A percentile compares a stretch with the other conserved stretches of the same genome.
These are phyloP conservation scores for Chrysolina haemoptera DNA, from an alignment of 2,888 invertebrate species.

Conservation along the genomic window DNA sequence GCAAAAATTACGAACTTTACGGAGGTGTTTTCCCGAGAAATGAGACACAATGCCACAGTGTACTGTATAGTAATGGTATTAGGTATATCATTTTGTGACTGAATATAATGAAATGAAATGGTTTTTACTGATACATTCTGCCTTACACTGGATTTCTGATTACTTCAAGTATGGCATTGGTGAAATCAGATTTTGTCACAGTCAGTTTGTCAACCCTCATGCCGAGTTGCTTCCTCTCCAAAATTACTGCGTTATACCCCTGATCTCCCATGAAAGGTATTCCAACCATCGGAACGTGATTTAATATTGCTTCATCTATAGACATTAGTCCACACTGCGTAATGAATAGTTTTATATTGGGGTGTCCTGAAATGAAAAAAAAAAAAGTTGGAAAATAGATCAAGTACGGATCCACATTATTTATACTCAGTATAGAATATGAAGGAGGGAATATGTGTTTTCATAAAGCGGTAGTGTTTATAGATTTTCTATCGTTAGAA, in stretches of 20 bases:
- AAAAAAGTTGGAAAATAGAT: background rate
- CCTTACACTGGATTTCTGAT: conserved; percentile 57
- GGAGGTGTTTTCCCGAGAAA: too few species aligned
- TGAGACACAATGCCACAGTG: too few species aligned
- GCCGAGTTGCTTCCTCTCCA: conserved; percentile 53
- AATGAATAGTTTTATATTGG: conserved; percentile 44
- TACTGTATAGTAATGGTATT: too few species aligned
- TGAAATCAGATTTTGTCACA: conserved; percentile 51
- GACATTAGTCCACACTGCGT: conserved; percentile 63
- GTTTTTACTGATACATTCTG: background rate
- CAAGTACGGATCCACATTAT: too few species aligned
- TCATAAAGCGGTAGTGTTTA: too few species aligned
- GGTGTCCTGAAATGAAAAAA: conserved; percentile 39
- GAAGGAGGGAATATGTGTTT: too few species aligned
- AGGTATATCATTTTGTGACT: too few species aligned
- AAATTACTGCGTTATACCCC: conserved; percentile 50
- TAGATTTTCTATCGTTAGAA: too few species aligned
- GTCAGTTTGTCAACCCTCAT: conserved; percentile 46
- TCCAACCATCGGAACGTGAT: conserved; percentile 66
- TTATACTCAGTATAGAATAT: too few species aligned
- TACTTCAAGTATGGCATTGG: conserved; percentile 56
- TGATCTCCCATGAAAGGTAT: conserved; percentile 66
- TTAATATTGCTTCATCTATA: conserved; percentile 65
- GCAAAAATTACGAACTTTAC: too few species aligned
- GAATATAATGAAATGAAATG: too few species aligned